phyloP scores from a whole-genome alignment of 2,888 invertebrate species.

The Cremastobaeus sp. region DNA sequence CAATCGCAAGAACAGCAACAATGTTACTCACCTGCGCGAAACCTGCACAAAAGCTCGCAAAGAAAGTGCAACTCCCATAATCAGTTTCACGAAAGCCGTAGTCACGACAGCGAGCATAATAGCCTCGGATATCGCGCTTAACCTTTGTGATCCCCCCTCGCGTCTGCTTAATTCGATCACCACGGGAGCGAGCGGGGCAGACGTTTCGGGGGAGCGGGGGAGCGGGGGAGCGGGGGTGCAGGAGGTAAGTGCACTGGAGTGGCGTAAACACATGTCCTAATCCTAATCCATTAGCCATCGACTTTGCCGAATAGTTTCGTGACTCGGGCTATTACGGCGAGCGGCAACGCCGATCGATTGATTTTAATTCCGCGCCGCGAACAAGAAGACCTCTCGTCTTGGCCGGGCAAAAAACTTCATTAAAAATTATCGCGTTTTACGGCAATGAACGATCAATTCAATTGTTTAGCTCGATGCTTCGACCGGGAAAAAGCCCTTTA shows the following conservation, averaged over 20 bases:
- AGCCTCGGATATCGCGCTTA: conserved; percentile 48
- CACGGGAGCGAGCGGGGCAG: conserved; percentile 17
- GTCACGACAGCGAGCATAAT: conserved; percentile 47
- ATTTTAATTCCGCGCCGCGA: conserved; percentile 47
- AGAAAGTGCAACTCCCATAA: conserved; percentile 51
- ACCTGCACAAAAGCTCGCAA: conserved; percentile 25
- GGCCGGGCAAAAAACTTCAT: conserved; percentile 29
- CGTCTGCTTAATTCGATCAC: conserved; percentile 40
- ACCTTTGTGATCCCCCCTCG: conserved; percentile 45
- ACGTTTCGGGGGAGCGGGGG: neutral
- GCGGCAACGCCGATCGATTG: conserved; percentile 46
- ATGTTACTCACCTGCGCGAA: conserved; percentile 29
- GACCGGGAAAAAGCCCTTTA: too few relatives aligned
- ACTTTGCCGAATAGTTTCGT: conserved; percentile 57
- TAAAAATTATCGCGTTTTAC: conserved; percentile 24
- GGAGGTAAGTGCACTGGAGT: conserved; percentile 37
- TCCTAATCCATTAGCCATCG: conserved; percentile 61
- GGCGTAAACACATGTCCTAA: conserved; percentile 59
- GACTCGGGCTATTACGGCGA: conserved; percentile 53
- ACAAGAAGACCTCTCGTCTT: conserved; percentile 14
- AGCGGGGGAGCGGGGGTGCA: neutral
- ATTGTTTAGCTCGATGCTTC: too few relatives aligned
- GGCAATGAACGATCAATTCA: neutral
- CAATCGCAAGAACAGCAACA: conserved; percentile 8
- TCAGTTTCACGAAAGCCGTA: conserved; percentile 49